Conservation (phyloP, 2,113 vertebrate species). For the Climacteris rufus region DNA sequence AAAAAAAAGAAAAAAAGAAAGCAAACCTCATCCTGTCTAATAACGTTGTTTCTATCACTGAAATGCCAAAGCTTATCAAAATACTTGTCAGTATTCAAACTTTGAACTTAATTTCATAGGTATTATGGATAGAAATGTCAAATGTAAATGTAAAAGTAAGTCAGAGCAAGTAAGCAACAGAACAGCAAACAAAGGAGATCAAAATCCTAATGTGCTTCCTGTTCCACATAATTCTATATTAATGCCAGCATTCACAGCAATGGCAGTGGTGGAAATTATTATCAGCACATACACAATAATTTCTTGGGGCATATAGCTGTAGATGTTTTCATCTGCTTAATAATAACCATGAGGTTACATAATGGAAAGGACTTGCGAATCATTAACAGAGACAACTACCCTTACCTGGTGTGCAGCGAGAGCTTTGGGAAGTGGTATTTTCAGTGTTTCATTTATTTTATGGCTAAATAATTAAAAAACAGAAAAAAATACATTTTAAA, state of each 20-base stretch:
- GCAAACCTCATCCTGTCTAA: background rate
- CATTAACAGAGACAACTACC: fast-evolving
- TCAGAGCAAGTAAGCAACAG: background rate
- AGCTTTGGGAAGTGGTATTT: background rate
- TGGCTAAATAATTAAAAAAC: background rate
- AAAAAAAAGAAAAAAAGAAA: fast-evolving
- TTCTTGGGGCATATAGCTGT: background rate
- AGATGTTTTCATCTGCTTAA: background rate
- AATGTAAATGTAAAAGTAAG: background rate
- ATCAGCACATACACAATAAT: background rate
- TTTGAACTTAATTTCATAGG: background rate
- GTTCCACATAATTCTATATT: background rate
- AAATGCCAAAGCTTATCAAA: background rate
- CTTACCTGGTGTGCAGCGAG: fast-evolving
- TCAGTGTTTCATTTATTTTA: background rate
- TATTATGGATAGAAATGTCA: background rate
- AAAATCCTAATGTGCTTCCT: background rate
- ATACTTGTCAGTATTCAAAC: background rate
- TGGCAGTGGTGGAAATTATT: background rate
- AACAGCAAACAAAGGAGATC: background rate
- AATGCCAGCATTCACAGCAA: background rate
- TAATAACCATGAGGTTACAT: background rate
- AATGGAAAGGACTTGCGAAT: background rate
- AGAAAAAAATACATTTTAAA: background rate
- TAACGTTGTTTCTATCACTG: background rate